These are phyloP conservation scores for Oncorhynchus nerka DNA, from an alignment of 2,113 vertebrate species.

Conservation along the genomic window DNA sequence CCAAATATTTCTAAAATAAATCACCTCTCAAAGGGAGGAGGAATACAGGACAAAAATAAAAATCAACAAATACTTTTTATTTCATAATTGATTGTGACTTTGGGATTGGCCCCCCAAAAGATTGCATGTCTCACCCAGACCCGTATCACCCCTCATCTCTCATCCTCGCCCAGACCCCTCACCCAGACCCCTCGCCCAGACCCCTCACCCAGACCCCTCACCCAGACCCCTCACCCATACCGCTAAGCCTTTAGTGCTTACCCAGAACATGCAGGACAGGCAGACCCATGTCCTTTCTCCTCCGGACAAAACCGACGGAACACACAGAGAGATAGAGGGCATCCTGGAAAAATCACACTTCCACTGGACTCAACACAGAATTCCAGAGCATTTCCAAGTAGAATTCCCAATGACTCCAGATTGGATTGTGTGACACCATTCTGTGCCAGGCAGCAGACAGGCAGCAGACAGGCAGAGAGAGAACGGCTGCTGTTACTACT, in stretches of 20 bases:
- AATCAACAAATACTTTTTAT: neutral
- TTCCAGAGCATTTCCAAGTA: constrained; percentile 47
- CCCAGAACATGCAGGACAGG: constrained; percentile 92
- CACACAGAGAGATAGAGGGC: constrained; percentile 75
- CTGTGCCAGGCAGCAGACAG: constrained; percentile 52
- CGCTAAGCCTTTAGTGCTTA: constrained; percentile 51
- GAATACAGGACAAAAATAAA: no score
- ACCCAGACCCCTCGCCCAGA: neutral
- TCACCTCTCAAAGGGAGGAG: no score
- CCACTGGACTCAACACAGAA: constrained; percentile 34
- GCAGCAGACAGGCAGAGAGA: neutral
- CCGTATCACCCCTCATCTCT: neutral
- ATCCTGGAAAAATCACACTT: constrained; percentile 42
- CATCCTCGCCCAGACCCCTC: neutral
- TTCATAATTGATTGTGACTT: neutral
- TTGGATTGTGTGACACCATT: constrained; percentile 28
- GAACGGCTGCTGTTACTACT: constrained; percentile 2
- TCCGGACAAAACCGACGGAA: constrained; percentile 65
- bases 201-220: neutral
- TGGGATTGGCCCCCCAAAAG: neutral
- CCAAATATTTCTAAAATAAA: no score
- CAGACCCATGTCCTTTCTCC: constrained; percentile 87
- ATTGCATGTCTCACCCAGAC: neutral
- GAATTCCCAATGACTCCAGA: constrained; percentile 34
- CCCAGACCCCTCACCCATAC: neutral